Evolutionary conservation across 1,140 invertebrate genomes (phyloP).

Genomic region (Onthophagus taurus): DNA sequence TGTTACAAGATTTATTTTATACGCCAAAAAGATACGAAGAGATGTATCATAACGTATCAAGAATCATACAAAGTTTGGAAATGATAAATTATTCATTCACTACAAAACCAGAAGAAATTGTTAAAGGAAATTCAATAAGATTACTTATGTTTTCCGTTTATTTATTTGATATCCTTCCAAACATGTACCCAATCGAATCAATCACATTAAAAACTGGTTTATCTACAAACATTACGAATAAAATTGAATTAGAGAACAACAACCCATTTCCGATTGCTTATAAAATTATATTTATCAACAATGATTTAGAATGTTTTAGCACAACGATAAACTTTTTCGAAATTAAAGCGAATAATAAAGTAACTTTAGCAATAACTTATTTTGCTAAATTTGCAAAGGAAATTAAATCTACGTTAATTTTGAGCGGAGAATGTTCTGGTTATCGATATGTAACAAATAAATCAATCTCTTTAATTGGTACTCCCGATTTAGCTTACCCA

Average conservation of each 20-base stretch:
- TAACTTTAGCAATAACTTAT: background rate
- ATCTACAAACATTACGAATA: constrained; percentile 12
- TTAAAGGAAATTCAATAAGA: constrained; percentile 31
- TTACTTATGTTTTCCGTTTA: constrained; percentile 36
- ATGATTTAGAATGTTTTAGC: constrained; percentile 17
- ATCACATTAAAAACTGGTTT: constrained; percentile 25
- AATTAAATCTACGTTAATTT: background rate
- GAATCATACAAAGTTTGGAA: constrained; percentile 34
- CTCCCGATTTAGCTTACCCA: background rate
- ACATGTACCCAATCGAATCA: constrained; percentile 26
- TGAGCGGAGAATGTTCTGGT: background rate
- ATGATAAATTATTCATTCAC: constrained; percentile 36
- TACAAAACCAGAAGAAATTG: constrained; percentile 33
- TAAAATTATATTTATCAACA: constrained; percentile 18
- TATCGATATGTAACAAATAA: background rate
- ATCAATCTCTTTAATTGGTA: background rate
- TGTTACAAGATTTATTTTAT: constrained; percentile 32
- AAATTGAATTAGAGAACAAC: constrained; percentile 1
- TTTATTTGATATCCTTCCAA: constrained; percentile 34
- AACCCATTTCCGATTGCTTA: background rate
- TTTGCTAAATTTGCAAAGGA: background rate
- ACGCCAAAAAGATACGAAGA: constrained; percentile 27
- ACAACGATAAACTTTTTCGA: background rate
- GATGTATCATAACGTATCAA: constrained; percentile 37
- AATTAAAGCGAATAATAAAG: background rate